A percentile compares a stretch with the other conserved stretches of the same genome.
phyloP scores from a whole-genome alignment of 1,140 invertebrate species.

The Scaptomyza graminum region DNA sequence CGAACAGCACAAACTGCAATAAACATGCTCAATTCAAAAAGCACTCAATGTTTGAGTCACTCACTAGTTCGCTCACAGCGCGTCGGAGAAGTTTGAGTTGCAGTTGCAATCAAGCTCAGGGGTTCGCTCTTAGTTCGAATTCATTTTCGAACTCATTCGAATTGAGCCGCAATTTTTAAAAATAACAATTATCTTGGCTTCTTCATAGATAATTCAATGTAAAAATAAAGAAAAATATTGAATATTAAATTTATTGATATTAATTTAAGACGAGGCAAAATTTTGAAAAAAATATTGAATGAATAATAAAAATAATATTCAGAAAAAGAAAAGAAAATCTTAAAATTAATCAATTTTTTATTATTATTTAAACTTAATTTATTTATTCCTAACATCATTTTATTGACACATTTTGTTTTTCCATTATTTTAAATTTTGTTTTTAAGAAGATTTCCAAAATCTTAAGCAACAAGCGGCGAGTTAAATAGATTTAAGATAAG shows the following conservation, averaged over 20 bases:
- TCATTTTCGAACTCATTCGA: conserved; percentile 46
- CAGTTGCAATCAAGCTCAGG: conserved; percentile 61
- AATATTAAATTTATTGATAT: too few species aligned
- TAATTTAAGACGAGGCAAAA: too few species aligned
- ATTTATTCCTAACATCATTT: neutral
- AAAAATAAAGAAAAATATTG: too few species aligned
- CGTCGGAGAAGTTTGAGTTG: conserved; percentile 60
- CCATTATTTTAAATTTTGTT: neutral
- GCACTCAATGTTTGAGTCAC: conserved; percentile 26
- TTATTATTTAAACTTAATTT: too few species aligned
- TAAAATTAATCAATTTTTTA: too few species aligned
- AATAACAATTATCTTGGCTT: too few species aligned
- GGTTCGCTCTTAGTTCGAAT: conserved; percentile 62
- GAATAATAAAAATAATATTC: too few species aligned
- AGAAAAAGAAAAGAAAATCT: too few species aligned
- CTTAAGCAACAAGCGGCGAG: neutral
- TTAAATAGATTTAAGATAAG: neutral
- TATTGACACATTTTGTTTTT: neutral
- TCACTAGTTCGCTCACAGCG: neutral
- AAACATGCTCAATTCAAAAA: conserved; percentile 4
- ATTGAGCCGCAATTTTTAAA: conserved; percentile 31
- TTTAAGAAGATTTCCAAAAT: neutral
- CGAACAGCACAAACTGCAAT: neutral
- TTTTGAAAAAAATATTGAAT: too few species aligned
- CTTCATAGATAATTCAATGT: too few species aligned